Evolutionary conservation across 2,888 invertebrate species (phyloP).

Genomic region (Drosophila hamatofila): DNA sequence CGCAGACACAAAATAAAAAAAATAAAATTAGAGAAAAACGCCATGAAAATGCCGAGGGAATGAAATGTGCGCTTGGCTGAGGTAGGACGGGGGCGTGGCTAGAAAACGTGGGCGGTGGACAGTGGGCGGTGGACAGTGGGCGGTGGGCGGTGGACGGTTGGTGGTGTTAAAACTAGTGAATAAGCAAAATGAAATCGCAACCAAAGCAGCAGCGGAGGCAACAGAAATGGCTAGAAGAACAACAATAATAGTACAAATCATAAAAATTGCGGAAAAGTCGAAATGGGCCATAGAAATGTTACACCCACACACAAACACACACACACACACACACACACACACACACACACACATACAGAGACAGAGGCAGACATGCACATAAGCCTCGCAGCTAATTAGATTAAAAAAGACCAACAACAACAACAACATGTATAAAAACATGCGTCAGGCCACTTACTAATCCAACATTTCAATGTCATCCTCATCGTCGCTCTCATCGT

Average conservation of each 20-base stretch:
- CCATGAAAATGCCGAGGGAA: slow-evolving; percentile 28
- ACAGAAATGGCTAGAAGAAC: slow-evolving; percentile 7
- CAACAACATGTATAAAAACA: slow-evolving; percentile 13
- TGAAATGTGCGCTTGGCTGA: neutral
- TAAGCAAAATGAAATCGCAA: slow-evolving; percentile 9
- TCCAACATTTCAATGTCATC: slow-evolving; percentile 83
- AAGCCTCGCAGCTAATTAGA: slow-evolving; percentile 35
- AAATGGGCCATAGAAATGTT: slow-evolving; percentile 21
- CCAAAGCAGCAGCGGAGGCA: neutral
- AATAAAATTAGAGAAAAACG: slow-evolving; percentile 14
- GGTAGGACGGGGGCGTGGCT: neutral
- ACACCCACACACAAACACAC: slow-evolving; percentile 2
- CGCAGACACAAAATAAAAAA: slow-evolving; percentile 16
- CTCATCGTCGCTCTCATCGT: slow-evolving; percentile 67
- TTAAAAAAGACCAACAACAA: slow-evolving; percentile 25
- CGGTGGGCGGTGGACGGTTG: too few relatives aligned
- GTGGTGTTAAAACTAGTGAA: slow-evolving; percentile 9
- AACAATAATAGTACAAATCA: slow-evolving; percentile 16
- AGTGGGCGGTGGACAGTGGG: neutral
- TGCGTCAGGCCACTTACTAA: slow-evolving; percentile 73
- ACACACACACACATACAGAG: neutral
- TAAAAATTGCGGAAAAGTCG: slow-evolving; percentile 13
- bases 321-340: neutral
- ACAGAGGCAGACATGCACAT: slow-evolving; percentile 7
- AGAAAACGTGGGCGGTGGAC: neutral